Base-by-base conservation (phyloP, 2,888 invertebrate genomes). In the Cryptocephalus primarius region DNA sequence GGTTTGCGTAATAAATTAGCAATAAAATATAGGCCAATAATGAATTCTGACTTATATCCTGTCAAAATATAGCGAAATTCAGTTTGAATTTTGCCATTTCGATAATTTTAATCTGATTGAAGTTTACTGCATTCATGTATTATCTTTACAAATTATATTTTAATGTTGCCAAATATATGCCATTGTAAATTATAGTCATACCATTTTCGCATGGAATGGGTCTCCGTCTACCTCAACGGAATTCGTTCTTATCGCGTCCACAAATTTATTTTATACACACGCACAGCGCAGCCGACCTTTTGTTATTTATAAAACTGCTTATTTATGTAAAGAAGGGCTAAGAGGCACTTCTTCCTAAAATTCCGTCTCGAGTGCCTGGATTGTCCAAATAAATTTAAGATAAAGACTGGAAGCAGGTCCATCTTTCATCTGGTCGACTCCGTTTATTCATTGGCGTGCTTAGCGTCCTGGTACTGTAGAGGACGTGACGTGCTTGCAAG, bases 261-360 rank as follows among this genome's bases (percentile, higher is more conserved):
- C 34, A 13, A 9, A 42, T 14, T 42, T 11, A 42, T n/a, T 42
- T 42, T 13, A 33, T 42, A 42, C 22, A 22, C 22, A 22, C 22
- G 22, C 22, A 22, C 22, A 22, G 22, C 22, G 22, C 42, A 41
- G 42, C 33, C 12, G 38, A 39, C 44, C 45, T 44, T 44, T 34
- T 40, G 45, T 44, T 42, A 34, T 49, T 47, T 44, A 50, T 50
- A 40, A 50, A 50, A 44, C 36, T 43, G 48, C 43, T 44, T 50
- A 42, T 51, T 51, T 49, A 49, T 46, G 49, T 49, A 49, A 46
- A 49, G 46, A 51, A 42, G 44, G 12, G 46, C 47, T 48, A 45
- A 45, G 45, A 43, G 47, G 48, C 44, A 43, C 46, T 51, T 51
- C 47, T 46, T 51, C 22, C 47, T 51, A 44, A 51, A 50, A 43